Evolutionary conservation across 2,797 vertebrate genomes (phyloP).

Genomic region (Aphelocoma californica): DNA sequence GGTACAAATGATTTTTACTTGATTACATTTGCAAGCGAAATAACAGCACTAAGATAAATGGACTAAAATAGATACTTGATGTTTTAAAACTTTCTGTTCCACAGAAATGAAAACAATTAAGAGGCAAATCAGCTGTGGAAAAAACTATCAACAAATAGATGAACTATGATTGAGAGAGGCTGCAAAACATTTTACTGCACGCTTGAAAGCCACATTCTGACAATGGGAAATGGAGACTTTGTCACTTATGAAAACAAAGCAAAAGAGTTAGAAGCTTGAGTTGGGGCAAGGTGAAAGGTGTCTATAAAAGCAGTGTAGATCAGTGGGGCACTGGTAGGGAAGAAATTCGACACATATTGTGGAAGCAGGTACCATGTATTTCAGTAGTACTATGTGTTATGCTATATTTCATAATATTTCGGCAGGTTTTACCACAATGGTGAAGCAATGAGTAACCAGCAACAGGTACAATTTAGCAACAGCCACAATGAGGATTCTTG

Average conservation of each 20-base stretch:
- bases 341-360: background rate
- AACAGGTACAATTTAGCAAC: background rate
- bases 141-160: background rate
- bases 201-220: background rate
- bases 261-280: background rate
- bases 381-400: background rate
- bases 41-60: background rate
- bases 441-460: background rate
- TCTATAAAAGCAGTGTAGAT: background rate
- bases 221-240: background rate
- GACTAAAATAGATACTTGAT: background rate
- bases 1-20: background rate
- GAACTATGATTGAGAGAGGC: background rate
- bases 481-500: rapidly evolving
- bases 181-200: background rate
- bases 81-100: slow-evolving; percentile 14
- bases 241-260: background rate
- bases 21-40: slow-evolving; percentile 17
- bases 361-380: background rate
- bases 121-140: background rate
- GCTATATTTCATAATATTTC: background rate
- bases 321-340: background rate
- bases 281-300: background rate
- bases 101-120: slow-evolving; percentile 3
- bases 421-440: background rate